These are phyloP conservation scores for Strix aluco DNA, from an alignment of 2,113 vertebrate species.

Conservation along the genomic window DNA sequence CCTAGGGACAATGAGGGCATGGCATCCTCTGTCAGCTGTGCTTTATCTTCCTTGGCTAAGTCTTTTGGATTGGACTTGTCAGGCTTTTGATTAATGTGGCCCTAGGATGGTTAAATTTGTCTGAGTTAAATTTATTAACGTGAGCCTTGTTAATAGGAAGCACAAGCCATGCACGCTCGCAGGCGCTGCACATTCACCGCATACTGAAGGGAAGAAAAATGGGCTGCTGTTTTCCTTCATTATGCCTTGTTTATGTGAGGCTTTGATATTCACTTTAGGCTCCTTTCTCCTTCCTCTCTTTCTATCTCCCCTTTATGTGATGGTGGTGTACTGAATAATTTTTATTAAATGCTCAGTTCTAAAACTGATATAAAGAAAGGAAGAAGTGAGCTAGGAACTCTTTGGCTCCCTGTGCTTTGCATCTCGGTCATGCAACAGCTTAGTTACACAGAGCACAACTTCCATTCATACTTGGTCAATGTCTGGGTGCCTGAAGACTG, in stretches of 20 bases:
- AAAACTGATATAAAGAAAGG: neutral
- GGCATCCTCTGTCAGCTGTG: neutral
- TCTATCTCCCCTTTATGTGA: neutral
- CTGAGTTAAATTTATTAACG: slow-evolving; percentile 21
- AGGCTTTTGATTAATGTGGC: slow-evolving; percentile 36
- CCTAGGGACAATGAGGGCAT: neutral
- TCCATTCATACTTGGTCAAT: neutral
- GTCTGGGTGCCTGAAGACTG: neutral
- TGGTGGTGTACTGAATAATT: neutral
- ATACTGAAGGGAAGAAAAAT: slow-evolving; percentile 50
- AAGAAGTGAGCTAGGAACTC: neutral
- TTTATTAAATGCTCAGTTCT: neutral
- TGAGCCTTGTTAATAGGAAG: neutral
- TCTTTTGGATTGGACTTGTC: slow-evolving; percentile 22
- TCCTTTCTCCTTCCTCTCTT: neutral
- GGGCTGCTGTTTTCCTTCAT: slow-evolving; percentile 29
- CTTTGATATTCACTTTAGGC: neutral
- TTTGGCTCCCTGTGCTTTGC: neutral
- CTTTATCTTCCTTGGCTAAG: neutral
- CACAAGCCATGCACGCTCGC: neutral
- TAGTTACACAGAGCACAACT: neutral
- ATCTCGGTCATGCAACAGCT: neutral
- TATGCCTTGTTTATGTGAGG: neutral
- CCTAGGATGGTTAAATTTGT: neutral
- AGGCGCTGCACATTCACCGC: neutral